phyloP scores from a whole-genome alignment of 2,113 vertebrate species.

The Synchiropus splendidus region DNA sequence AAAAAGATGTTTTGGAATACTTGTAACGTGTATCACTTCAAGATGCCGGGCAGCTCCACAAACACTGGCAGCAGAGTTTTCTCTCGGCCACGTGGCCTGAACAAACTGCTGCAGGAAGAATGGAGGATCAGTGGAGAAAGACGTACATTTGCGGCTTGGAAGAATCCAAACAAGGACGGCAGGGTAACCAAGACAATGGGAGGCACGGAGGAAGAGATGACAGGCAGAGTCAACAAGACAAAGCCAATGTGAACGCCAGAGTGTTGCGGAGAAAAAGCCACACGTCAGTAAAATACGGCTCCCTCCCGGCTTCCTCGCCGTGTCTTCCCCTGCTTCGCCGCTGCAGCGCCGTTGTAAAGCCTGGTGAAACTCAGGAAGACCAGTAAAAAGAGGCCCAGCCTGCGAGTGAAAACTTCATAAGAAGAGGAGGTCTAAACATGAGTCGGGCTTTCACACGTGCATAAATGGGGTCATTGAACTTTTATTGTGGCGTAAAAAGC shows the following conservation, averaged over 20 bases:
- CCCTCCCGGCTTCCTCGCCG: conserved; percentile 43
- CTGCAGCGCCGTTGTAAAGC: conserved; percentile 45
- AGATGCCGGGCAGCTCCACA: conserved; percentile 56
- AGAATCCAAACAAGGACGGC: conserved; percentile 18
- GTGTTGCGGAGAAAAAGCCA: neutral
- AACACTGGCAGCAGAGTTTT: conserved; percentile 54
- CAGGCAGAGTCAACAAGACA: conserved; percentile 51
- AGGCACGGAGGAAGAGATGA: conserved; percentile 51
- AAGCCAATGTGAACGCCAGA: conserved; percentile 18
- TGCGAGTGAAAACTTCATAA: too few relatives aligned
- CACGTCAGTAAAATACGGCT: conserved; percentile 55
- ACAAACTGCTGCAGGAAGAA: conserved; percentile 47
- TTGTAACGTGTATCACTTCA: conserved; percentile 48
- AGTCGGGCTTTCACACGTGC: neutral
- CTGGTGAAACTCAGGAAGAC: conserved; percentile 56
- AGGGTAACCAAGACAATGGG: conserved; percentile 57
- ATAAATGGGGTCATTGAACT: neutral
- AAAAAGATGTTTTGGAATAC: conserved; percentile 33
- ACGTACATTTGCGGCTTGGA: conserved; percentile 36
- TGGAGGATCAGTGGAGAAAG: conserved; percentile 8
- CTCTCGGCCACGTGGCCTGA: conserved; percentile 51
- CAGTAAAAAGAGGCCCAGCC: conserved; percentile 38
- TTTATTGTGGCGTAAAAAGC: neutral
- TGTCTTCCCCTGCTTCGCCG: conserved; percentile 37
- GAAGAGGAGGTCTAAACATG: neutral